Percentiles rank a stretch among this genome's conserved stretches.
These are phyloP conservation scores for Drosophila imparisetae DNA, from an alignment of 2,888 invertebrate species.

Conservation along the genomic window DNA sequence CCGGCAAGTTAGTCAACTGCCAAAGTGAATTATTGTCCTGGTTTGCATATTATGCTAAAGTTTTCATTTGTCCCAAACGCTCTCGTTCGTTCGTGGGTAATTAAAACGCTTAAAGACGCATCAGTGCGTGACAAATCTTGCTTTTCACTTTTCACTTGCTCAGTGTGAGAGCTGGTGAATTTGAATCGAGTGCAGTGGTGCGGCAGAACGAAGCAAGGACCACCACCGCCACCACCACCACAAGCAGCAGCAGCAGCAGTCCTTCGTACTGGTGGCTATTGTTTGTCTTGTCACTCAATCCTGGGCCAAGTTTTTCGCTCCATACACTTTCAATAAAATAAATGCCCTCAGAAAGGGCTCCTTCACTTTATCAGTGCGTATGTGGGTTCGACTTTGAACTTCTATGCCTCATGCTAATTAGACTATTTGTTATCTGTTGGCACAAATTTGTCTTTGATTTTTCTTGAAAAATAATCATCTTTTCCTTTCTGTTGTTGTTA, in stretches of 20 bases:
- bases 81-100: constrained; percentile 77
- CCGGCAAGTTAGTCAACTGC: constrained; percentile 64
- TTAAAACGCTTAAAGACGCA: constrained; percentile 82
- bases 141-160: constrained; percentile 81
- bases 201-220: constrained; percentile 38
- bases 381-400: constrained; percentile 46
- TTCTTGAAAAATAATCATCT: neutral
- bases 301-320: constrained; percentile 55
- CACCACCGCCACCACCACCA: constrained; percentile 3
- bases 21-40: constrained; percentile 81
- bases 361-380: constrained; percentile 35
- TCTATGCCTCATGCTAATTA: constrained; percentile 31
- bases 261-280: constrained; percentile 52
- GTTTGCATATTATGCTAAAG: constrained; percentile 79
- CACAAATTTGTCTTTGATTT: constrained; percentile 18
- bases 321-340: constrained; percentile 56
- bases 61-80: constrained; percentile 54
- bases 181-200: constrained; percentile 50
- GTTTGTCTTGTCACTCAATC: constrained; percentile 71
- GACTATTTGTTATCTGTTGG: constrained; percentile 19
- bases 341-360: constrained; percentile 46
- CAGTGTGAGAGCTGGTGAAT: neutral
- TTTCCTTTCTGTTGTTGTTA: neutral
- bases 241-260: constrained; percentile 16
- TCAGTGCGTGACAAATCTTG: constrained; percentile 82